Conservation (phyloP, 2,113 vertebrate genomes). For the Rhizomys pruinosus region DNA sequence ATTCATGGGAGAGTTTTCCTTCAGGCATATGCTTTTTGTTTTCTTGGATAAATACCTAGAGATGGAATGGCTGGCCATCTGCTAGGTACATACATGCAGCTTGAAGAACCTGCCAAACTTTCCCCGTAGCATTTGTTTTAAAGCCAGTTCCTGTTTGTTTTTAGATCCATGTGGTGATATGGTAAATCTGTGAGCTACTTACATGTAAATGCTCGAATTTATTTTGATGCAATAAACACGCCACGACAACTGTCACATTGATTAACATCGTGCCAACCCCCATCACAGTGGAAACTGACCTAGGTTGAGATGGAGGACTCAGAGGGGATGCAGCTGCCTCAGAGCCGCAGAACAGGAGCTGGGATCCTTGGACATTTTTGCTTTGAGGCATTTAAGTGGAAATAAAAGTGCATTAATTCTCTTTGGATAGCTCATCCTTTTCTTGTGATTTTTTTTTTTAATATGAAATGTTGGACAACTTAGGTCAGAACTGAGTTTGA, state of each 20-base stretch:
- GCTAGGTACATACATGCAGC: not conserved
- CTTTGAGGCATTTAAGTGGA: slow-evolving; percentile 46
- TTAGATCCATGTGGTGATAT: not conserved
- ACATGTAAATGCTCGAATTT: not conserved
- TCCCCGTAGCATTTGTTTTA: slow-evolving; percentile 1
- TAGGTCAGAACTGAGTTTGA: slow-evolving; percentile 34
- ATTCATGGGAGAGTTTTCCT: not conserved
- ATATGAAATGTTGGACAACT: slow-evolving; percentile 43
- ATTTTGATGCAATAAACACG: not conserved
- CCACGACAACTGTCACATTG: not conserved
- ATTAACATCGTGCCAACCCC: not conserved
- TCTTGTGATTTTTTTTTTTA: slow-evolving; percentile 58
- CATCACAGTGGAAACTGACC: not conserved
- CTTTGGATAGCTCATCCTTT: slow-evolving; percentile 29
- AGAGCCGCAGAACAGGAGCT: not conserved
- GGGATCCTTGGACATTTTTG: not conserved
- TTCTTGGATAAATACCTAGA: not conserved
- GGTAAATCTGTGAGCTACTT: slow-evolving; percentile 6
- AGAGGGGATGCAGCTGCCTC: not conserved
- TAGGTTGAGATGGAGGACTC: not conserved
- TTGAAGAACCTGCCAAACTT: not conserved
- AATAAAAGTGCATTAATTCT: slow-evolving; percentile 62
- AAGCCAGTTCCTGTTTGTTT: slow-evolving; percentile 46
- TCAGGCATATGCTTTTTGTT: not conserved
- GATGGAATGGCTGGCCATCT: not conserved